Conservation (phyloP, 2,113 vertebrate genomes). For the Leucopsar rothschildi region DNA sequence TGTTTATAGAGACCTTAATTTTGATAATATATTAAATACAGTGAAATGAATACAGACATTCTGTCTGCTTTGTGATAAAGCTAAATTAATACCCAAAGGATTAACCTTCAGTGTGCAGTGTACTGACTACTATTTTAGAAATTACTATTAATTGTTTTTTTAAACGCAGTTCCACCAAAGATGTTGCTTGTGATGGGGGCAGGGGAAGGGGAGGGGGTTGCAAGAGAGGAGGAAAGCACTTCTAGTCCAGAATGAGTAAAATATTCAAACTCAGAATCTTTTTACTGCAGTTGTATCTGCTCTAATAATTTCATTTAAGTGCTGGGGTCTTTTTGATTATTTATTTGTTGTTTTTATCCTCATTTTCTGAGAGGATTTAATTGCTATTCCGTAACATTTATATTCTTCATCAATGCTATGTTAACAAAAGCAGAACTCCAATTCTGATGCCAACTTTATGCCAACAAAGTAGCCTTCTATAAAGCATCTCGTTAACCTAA, state of each 20-base stretch:
- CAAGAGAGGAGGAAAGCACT: neutral
- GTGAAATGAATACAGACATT: slow-evolving; percentile 10
- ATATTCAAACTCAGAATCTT: neutral
- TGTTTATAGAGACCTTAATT: slow-evolving; percentile 29
- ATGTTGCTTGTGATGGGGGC: neutral
- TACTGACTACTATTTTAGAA: slow-evolving; percentile 35
- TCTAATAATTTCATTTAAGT: neutral
- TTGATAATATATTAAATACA: slow-evolving; percentile 29
- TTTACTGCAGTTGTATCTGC: neutral
- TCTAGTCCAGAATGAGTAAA: neutral
- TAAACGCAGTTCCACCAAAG: neutral
- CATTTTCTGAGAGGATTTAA: neutral
- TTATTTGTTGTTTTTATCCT: neutral
- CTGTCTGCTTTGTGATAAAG: slow-evolving; percentile 37
- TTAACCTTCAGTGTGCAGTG: neutral
- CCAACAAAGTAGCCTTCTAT: neutral
- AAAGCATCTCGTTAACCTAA: neutral
- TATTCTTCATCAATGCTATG: neutral
- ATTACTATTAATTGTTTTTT: slow-evolving; percentile 32
- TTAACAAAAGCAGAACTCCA: neutral
- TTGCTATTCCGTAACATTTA: neutral
- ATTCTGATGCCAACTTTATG: neutral
- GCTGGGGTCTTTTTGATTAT: rapidly evolving
- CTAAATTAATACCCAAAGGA: slow-evolving; percentile 67
- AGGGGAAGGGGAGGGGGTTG: rapidly evolving